Evolutionary conservation across 2,888 invertebrate genomes (phyloP).

Genomic region (Megalurothrips usitatus): DNA sequence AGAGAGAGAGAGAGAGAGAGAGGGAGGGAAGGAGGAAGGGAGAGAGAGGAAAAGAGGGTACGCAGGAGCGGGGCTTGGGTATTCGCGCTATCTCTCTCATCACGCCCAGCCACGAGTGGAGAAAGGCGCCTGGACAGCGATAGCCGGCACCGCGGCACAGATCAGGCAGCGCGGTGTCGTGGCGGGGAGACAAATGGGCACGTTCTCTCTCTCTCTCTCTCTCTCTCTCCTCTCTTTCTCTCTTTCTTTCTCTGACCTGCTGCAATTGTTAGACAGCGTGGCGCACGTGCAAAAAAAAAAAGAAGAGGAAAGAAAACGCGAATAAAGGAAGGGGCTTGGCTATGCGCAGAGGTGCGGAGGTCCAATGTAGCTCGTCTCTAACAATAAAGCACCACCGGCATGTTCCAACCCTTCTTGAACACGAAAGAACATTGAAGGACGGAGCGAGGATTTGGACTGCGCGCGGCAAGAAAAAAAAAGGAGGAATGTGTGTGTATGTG

Average conservation of each 20-base stretch:
- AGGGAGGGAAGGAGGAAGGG: background rate
- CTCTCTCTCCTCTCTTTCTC: background rate
- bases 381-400: no score
- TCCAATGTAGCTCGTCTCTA: no score
- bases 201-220: background rate
- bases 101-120: background rate
- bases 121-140: no score
- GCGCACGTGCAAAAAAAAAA: no score
- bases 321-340: no score
- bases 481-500: no score
- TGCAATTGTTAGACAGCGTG: background rate
- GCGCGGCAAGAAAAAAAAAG: background rate
- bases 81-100: background rate
- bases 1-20: constrained; percentile 1
- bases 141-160: background rate
- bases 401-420: no score
- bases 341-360: no score
- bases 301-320: no score
- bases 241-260: background rate
- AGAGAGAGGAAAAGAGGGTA: background rate
- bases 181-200: background rate
- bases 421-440: background rate
- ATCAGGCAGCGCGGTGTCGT: no score
- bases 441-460: background rate
- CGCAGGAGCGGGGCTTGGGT: background rate